Conservation (phyloP, 2,113 vertebrate species). For the Dissostichus mawsoni region DNA sequence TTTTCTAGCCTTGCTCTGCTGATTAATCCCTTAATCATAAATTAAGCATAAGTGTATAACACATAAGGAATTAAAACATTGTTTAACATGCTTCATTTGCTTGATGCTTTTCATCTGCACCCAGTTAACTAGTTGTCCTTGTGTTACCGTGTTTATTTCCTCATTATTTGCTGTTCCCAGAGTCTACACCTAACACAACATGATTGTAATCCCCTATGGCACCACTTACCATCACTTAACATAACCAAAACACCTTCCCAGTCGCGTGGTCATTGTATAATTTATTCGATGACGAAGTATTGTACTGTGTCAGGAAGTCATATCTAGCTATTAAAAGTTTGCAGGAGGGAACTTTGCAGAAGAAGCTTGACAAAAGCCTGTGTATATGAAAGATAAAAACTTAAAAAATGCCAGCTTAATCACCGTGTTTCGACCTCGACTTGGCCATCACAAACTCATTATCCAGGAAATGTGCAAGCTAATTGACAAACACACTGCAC, state of each 20-base stretch:
- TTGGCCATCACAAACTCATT: constrained; percentile 1
- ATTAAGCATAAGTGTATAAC: constrained; percentile 31
- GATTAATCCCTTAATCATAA: constrained; percentile 39
- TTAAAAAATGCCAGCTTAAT: constrained; percentile 9
- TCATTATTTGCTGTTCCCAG: constrained; percentile 51
- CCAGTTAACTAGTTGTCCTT: constrained; percentile 4
- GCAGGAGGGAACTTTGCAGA: constrained; percentile 12
- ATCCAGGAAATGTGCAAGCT: constrained; percentile 6
- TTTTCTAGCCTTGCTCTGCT: constrained; percentile 15
- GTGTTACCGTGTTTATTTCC: constrained; percentile 16
- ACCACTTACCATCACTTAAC: constrained; percentile 20
- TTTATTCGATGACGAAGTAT: constrained; percentile 38
- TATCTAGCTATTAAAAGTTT: constrained; percentile 55
- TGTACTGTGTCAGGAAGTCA: constrained; percentile 5
- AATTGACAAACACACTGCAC: constrained; percentile 9
- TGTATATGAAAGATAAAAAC: neutral
- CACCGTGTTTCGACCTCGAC: neutral
- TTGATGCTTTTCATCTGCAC: constrained; percentile 1
- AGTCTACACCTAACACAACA: constrained; percentile 1
- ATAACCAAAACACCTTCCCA: constrained; percentile 20
- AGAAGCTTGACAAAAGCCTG: constrained; percentile 1
- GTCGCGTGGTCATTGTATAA: constrained; percentile 11
- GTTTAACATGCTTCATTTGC: constrained; percentile 49
- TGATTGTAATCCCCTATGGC: constrained; percentile 16
- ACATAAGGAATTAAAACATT: constrained; percentile 28